Percentiles rank a stretch among this genome's conserved stretches.
phyloP scores from a whole-genome alignment of 2,113 vertebrate species.

The Spilogale gracilis region DNA sequence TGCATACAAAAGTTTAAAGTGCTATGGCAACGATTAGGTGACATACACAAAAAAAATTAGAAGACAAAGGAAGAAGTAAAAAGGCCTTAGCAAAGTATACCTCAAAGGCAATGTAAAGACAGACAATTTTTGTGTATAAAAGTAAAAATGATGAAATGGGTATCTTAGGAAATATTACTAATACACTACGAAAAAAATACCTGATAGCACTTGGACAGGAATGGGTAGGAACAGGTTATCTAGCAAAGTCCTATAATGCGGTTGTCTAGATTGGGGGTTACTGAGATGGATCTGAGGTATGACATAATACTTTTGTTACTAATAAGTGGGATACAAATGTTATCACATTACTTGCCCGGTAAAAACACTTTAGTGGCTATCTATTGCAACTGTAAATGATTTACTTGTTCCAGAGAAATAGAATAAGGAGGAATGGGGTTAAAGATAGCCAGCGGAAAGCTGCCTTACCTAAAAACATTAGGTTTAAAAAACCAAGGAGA shows the following conservation, averaged over 20 bases:
- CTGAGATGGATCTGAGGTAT: not conserved
- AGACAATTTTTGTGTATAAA: not conserved
- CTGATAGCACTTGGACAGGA: no score
- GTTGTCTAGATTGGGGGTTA: not conserved
- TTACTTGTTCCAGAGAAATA: not conserved
- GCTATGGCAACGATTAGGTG: not conserved
- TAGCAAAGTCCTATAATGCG: not conserved
- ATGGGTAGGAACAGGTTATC: conserved; percentile 16
- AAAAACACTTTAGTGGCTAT: conserved; percentile 20
- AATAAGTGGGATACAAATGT: not conserved
- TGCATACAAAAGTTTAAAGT: not conserved
- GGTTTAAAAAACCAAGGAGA: not conserved
- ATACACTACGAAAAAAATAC: not conserved
- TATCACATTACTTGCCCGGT: not conserved
- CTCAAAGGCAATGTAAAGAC: conserved; percentile 22
- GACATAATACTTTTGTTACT: not conserved
- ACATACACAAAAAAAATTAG: not conserved
- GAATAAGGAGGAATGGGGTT: conserved; percentile 28
- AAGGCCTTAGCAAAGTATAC: not conserved
- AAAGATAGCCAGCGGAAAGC: not conserved
- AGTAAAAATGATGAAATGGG: conserved; percentile 2
- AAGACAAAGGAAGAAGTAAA: not conserved
- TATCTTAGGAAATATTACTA: not conserved
- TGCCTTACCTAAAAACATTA: not conserved
- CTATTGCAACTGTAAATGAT: conserved; percentile 6